Evolutionary conservation across 2,113 vertebrate species (phyloP), one percentile per base, ranked within the genome.

Genomic region (Felis chaus): DNA sequence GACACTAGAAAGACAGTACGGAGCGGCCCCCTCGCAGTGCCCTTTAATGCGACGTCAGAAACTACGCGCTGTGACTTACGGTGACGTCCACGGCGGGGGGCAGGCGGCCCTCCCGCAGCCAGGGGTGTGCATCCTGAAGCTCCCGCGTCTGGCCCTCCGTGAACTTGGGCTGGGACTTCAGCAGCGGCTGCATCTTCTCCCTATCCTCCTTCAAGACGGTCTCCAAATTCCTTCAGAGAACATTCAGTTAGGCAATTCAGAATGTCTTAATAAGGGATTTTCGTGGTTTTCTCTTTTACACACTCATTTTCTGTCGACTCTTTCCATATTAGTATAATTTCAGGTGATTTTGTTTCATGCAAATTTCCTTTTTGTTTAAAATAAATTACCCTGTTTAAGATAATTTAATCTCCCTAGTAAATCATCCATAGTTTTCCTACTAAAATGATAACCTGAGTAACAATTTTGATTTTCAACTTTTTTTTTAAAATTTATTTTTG

Each of bases 131-230:
- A 88, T 99, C 99, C 63, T 98, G 92, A 9, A 99, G 99, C 96
- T 99, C 99, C 97, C 98, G 98, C 78, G 99, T 98, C 98, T 99
- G 99, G 27, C 99, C 98, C 5, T 99, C 99, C 0, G 99, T 98
- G 97, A 99, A 99, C 90, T 98, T 98, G 45, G 99, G 99, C 98
- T 99, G 99, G 81, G 98, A 98, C 96, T 99, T 99, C 98, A 99
- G 99, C 99, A 99, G 99, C 80, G 98, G 98, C 97, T 99, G 98
- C 96, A 99, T 98, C 94, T 99, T 99, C 97, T 99, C 98, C 39
- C 99, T 98, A 98, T 99, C 99, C 93, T 99, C 99, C 94, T 99
- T 98, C 94, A 99, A 97, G 91, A 99, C 99, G 0, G 98, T 98
- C 66, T 99, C 99, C 89, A 99, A 93, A 89, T 99, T 98, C 95